Evolutionary conservation across 2,888 invertebrate species (phyloP), one percentile per base, ranked within the genome.

Genomic region (Drosophila acutilabella): DNA sequence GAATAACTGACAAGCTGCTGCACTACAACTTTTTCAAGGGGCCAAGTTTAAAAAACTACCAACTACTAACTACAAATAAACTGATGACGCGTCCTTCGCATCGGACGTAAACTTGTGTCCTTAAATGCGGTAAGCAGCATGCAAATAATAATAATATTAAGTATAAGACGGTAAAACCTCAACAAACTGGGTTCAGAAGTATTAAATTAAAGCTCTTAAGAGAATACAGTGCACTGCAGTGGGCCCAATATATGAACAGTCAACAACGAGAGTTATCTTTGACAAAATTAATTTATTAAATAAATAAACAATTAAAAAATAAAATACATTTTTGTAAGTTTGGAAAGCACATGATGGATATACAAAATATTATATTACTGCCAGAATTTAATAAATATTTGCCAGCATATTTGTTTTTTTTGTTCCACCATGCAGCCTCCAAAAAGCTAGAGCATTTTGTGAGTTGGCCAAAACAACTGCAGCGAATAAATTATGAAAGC

Each of bases 401-500:
- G 2, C 3, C n/a, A 1, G 2, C 14, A 33, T 50, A 33, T 50
- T 14, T 5, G 23, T n/a, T 6, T 41, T 18, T 36, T 11, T 5
- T 16, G 20, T 13, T 20, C 64, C 85, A 87, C 66, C 33, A 81
- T 78, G 48, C 50, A 11, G 4, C 13, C 23, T n/a, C 18, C 26
- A 26, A 36, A 26, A 26, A 38, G 57, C 45, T 47, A 66, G 50
- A 45, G 14, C 56, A 53, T 59, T 66, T 59, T 73, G 51, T 50
- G 42, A 59, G 65, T 64, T 73, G 64, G 57, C 71, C 64, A 78
- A 81, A 70, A 78, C 68, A 81, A 76, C 77, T 77, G 88, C 82
- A 77, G 68, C 62, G 68, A 51, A 79, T 84, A 82, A 81, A 77
- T 74, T 77, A 79, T 81, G 68, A 65, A 85, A 72, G 61, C 16